Evolutionary conservation across 2,797 vertebrate genomes (phyloP), one percentile per base, ranked within the genome.

Genomic region (Chloroceryle inda): DNA sequence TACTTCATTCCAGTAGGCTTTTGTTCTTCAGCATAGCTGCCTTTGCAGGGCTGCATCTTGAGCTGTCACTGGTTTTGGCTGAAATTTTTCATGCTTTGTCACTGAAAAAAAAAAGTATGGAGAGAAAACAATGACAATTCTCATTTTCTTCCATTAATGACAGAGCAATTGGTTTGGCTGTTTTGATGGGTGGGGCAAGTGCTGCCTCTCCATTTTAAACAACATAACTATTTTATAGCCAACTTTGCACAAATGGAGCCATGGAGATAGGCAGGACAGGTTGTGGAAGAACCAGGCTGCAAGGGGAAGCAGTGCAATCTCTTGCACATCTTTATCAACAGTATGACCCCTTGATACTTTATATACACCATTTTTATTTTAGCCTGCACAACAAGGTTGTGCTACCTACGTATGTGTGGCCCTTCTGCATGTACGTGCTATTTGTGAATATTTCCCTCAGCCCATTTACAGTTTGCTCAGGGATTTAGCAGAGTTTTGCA

Each of bases 401-500:
- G 61, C 59, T 71, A 1, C 24, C 11, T 21, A 0, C 13, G 27
- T 75, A 22, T 24, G n/a, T 5, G 0, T 10, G 9, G 22, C 71
- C 66, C 55, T 63, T 59, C 63, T 84, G 78, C 24, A 17, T 19
- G 22, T 42, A 17, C 0, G 0, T 31, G 56, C 22, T 35, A 0
- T 52, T 88, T 49, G 42, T 63, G 59, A 90, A 31, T 24, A 74
- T 52, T 84, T 83, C 44, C 18, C 14, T 79, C 66, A 37, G 29
- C 63, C 67, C 23, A 1, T 61, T 56, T 71, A 22, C 31, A 67
- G 37, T 88, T 85, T 82, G 29, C 59, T 38, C 0, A 1, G 52
- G 45, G 74, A 87, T 94, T 96, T 67, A 90, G 80, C 33, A 56
- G 58, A 78, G 69, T 85, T 94, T 42, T 88, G 59, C 71, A 73